These are phyloP conservation scores for Drosophila albomicans DNA, from an alignment of 1,140 invertebrate genomes.

Conservation along the genomic window DNA sequence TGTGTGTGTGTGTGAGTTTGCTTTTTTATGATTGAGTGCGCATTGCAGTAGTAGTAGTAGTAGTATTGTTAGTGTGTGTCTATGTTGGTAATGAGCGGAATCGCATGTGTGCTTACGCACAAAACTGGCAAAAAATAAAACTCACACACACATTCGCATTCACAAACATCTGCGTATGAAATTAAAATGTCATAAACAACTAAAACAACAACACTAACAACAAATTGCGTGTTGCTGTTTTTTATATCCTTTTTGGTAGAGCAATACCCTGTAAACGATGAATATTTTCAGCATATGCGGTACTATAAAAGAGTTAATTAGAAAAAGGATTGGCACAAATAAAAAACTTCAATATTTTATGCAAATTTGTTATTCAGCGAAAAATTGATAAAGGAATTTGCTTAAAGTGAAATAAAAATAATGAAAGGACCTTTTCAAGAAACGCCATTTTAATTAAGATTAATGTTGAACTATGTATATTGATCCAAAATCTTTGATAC, in stretches of 20 bases:
- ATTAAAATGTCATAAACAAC: constrained; percentile 47
- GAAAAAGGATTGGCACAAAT: background rate
- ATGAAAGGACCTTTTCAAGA: too few species aligned
- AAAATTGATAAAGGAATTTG: too few species aligned
- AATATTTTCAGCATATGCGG: background rate
- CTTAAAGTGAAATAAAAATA: too few species aligned
- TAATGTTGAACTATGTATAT: too few species aligned
- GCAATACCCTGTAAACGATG: background rate
- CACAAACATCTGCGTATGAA: background rate
- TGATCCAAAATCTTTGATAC: too few species aligned
- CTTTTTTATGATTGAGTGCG: constrained; percentile 76
- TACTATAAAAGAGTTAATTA: background rate
- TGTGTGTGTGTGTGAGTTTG: constrained; percentile 43
- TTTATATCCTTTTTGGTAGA: background rate
- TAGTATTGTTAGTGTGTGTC: constrained; percentile 8
- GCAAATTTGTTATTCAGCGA: too few species aligned
- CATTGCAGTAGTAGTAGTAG: constrained; percentile 32
- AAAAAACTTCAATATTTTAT: too few species aligned
- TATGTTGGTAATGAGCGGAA: constrained; percentile 35
- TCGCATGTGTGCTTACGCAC: constrained; percentile 31
- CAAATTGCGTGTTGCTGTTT: constrained; percentile 34
- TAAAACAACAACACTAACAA: constrained; percentile 31
- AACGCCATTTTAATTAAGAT: too few species aligned
- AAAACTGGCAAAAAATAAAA: constrained; percentile 16
- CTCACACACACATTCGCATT: background rate